Evolutionary conservation across 2,797 vertebrate genomes (phyloP), one percentile per base, ranked within the genome.

Genomic region (Sebastes glaucus): DNA sequence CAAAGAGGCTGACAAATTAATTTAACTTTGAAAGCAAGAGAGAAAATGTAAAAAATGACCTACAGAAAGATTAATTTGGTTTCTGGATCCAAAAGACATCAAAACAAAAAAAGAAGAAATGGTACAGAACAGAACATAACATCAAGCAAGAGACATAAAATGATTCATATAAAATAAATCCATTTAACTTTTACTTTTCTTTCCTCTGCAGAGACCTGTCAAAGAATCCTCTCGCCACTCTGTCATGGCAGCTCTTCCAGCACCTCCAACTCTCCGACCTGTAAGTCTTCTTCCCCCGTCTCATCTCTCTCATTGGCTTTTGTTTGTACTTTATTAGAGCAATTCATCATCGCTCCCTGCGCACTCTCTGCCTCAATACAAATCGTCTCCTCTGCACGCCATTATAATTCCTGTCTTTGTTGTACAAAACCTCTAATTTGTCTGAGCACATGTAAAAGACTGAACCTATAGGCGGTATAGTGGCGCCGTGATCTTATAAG

Each of bases 171-270:
- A 13, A 73, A 71, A 81, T 60, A 60, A 60, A 62, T 60, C 4
- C 11, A 71, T 78, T 67, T 70, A 88, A 84, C 64, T 72, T 71
- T 85, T 18, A 73, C 49, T 84, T 64, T 63, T 80, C 71, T 83
- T 77, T 70, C 72, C 74, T 86, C 55, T 42, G 63, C 96, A 99
- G 98, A 97, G 98, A 99, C 94, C 94, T 99, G 92, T 99, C 98
- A 10, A 98, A 97, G 94, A 99, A 99, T 89, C 97, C 98, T 82
- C 97, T 99, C 93, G 97, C 94, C 88, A 98, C 97, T 11, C 95
- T 99, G 81, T 98, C 98, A 8, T 99, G 98, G 98, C 97, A 99
- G 83, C 98, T 99, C 85, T 99, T 99, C 96, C 97, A 99, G 96
- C 97, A 97, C n/a, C 96, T 99, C 88, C 97, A 97, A 90, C 96